Conservation (phyloP, 2,888 invertebrate genomes). For the Aleiodes leptofemur region DNA sequence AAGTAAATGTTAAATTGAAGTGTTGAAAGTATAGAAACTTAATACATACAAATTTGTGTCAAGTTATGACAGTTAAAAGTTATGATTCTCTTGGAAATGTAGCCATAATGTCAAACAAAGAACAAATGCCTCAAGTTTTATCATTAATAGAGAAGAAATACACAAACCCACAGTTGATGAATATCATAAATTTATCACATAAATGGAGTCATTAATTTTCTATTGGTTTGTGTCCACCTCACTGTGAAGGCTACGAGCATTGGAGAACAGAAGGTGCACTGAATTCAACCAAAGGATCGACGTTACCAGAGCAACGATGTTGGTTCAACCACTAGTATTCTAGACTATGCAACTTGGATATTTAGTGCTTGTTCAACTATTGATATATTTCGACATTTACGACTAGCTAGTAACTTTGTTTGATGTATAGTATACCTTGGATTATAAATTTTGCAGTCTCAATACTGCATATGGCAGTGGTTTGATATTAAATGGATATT, state of each 20-base stretch:
- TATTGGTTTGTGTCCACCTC: conserved; percentile 21
- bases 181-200: conserved; percentile 1
- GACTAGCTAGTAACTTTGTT: conserved; percentile 67
- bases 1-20: too few relatives aligned
- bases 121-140: too few relatives aligned
- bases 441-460: conserved; percentile 64
- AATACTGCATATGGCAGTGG: conserved; percentile 57
- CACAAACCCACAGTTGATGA: not conserved
- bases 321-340: conserved; percentile 37
- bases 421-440: conserved; percentile 66
- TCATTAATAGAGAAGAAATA: too few relatives aligned
- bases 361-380: conserved; percentile 64
- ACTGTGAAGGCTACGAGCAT: conserved; percentile 24
- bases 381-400: conserved; percentile 73
- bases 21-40: too few relatives aligned
- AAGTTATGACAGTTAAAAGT: too few relatives aligned
- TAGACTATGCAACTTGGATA: conserved; percentile 56
- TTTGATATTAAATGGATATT: conserved; percentile 8
- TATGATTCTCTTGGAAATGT: too few relatives aligned
- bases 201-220: conserved; percentile 48
- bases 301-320: conserved; percentile 15
- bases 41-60: too few relatives aligned
- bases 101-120: too few relatives aligned
- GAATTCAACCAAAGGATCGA: conserved; percentile 23
- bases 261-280: conserved; percentile 5